A percentile compares a stretch with the other conserved stretches of the same genome.
These are phyloP conservation scores for Acyrthosiphon pisum DNA, from an alignment of 1,140 invertebrate species.

Conservation along the genomic window DNA sequence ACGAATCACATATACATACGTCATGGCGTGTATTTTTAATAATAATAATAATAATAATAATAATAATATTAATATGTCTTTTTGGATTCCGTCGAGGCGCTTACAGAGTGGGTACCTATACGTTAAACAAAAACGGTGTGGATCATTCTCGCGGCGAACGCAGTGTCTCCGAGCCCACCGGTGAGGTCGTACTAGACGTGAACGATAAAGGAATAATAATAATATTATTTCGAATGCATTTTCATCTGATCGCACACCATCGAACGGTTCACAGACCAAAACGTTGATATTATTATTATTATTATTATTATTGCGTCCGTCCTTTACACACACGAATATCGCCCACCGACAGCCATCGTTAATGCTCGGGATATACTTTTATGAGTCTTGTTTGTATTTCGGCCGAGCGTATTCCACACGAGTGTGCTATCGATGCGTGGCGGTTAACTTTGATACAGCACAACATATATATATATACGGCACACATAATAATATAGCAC, in stretches of 20 bases:
- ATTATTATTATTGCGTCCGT: background rate
- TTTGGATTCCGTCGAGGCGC: too few relatives aligned
- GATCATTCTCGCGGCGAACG: too few relatives aligned
- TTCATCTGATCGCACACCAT: background rate
- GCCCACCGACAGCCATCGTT: background rate
- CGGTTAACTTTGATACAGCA: background rate
- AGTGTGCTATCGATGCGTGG: constrained; percentile 7
- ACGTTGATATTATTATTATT: background rate
- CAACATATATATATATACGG: background rate
- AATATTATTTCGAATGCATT: background rate
- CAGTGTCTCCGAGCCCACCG: too few relatives aligned
- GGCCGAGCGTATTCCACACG: background rate
- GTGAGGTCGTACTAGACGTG: background rate
- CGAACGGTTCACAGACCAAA: background rate
- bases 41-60: too few relatives aligned
- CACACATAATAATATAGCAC: background rate
- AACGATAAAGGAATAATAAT: background rate
- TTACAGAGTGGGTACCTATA: too few relatives aligned
- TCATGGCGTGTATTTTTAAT: too few relatives aligned
- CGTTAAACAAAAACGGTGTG: too few relatives aligned
- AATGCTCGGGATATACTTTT: constrained; percentile 25
- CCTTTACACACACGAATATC: background rate
- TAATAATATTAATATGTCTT: too few relatives aligned
- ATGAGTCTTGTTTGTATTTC: constrained; percentile 11
- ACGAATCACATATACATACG: too few relatives aligned